Evolutionary conservation across 2,113 vertebrate genomes (phyloP).

Genomic region (Tricholaema leucomelas): DNA sequence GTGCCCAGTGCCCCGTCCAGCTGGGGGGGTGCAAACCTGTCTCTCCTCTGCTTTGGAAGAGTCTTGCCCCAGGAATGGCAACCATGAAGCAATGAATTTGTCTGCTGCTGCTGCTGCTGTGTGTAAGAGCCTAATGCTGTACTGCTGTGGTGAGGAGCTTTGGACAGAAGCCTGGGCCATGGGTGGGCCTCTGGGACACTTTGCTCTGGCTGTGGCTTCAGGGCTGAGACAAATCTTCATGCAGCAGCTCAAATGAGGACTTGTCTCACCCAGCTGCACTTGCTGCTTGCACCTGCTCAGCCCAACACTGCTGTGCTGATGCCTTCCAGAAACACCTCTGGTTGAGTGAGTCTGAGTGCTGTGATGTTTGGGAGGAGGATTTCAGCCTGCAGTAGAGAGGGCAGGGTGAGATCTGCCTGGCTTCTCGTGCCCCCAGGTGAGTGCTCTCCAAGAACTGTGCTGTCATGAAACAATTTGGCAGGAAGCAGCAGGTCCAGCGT

Average conservation of each 20-base stretch:
- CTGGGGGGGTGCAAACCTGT: neutral
- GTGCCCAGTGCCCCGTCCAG: neutral
- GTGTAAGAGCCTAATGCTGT: neutral
- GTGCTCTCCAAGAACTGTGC: neutral
- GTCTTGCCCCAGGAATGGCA: neutral
- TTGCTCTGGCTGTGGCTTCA: neutral
- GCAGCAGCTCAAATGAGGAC: neutral
- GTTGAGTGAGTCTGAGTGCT: neutral
- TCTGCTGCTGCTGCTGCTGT: neutral
- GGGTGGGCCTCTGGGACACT: neutral
- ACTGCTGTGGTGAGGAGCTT: neutral
- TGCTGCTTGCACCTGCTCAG: neutral
- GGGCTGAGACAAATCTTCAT: neutral
- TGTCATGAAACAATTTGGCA: neutral
- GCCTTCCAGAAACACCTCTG: neutral
- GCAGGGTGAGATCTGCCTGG: neutral
- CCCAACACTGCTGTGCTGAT: neutral
- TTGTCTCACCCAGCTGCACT: neutral
- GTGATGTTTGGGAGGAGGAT: neutral
- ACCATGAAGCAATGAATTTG: neutral
- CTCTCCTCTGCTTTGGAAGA: neutral
- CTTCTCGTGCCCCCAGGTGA: fast-evolving
- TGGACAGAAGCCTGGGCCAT: no score
- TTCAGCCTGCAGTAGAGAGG: neutral
- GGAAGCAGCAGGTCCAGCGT: neutral